These are phyloP conservation scores for Epinotia nisella DNA, from an alignment of 2,888 invertebrate genomes.

Conservation along the genomic window DNA sequence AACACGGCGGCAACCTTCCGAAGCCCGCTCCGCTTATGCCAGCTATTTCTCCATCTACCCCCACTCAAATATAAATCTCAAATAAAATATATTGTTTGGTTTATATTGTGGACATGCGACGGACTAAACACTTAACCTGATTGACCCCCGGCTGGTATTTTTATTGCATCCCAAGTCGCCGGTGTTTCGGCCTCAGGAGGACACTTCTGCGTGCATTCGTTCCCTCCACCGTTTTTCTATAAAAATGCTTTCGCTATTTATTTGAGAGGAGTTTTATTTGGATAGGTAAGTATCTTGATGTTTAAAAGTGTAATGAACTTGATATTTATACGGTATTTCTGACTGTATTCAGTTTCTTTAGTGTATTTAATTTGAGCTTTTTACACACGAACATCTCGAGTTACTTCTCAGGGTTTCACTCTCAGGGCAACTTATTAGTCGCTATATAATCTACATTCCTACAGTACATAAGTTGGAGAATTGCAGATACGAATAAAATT, in stretches of 20 bases:
- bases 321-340: constrained; percentile 1
- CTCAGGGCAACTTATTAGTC: not conserved
- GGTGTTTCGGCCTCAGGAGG: constrained; percentile 59
- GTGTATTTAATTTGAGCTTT: not conserved
- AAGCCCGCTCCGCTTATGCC: constrained; percentile 58
- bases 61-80: constrained; percentile 68
- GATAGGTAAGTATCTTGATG: constrained; percentile 27
- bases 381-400: not conserved
- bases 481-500: constrained; percentile 17
- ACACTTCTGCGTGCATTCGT: constrained; percentile 58
- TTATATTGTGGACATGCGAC: constrained; percentile 60
- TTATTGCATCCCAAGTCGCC: constrained; percentile 67
- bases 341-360: constrained; percentile 8
- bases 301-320: constrained; percentile 35
- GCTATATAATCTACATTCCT: not conserved
- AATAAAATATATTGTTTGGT: constrained; percentile 68
- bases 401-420: not conserved
- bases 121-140: constrained; percentile 78
- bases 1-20: constrained; percentile 50
- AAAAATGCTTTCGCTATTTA: constrained; percentile 54
- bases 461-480: constrained; percentile 2
- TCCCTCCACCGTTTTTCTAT: constrained; percentile 56
- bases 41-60: constrained; percentile 67
- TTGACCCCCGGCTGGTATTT: constrained; percentile 76
- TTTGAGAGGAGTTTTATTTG: constrained; percentile 38